Conservation (phyloP, 2,113 vertebrate genomes). For the Perognathus longimembris region DNA sequence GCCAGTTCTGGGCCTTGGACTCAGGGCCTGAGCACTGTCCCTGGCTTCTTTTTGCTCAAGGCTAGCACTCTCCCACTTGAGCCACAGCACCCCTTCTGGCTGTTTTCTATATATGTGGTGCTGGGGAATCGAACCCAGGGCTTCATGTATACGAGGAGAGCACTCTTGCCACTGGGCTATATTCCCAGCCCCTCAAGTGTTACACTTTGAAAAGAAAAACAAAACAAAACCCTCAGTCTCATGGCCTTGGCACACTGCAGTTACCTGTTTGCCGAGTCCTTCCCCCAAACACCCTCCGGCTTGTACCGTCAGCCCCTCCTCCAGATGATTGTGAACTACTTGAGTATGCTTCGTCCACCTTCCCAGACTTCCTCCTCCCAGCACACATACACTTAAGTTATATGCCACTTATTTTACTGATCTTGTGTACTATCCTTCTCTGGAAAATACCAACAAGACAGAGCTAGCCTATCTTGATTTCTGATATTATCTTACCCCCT, state of each 20-base stretch:
- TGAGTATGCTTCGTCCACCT: neutral
- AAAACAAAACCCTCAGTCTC: neutral
- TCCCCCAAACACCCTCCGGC: neutral
- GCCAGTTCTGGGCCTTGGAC: no score
- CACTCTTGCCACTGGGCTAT: no score
- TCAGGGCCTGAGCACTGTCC: no score
- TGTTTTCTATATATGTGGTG: no score
- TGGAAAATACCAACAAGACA: neutral
- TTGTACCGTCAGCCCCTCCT: neutral
- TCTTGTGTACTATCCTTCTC: neutral
- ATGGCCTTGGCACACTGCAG: neutral
- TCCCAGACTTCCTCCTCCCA: neutral
- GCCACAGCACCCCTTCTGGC: no score
- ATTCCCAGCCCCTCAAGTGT: no score
- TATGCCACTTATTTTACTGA: neutral
- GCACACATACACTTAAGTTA: neutral
- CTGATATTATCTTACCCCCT: neutral
- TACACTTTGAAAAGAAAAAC: no score
- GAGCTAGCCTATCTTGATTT: slow-evolving; percentile 31
- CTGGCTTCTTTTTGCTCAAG: no score
- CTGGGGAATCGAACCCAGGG: no score
- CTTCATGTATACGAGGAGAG: no score
- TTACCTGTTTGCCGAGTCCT: neutral
- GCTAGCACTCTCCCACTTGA: no score
- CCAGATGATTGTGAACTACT: neutral